Conservation (phyloP, 1,140 invertebrate species). For the Luehdorfia chinensis region DNA sequence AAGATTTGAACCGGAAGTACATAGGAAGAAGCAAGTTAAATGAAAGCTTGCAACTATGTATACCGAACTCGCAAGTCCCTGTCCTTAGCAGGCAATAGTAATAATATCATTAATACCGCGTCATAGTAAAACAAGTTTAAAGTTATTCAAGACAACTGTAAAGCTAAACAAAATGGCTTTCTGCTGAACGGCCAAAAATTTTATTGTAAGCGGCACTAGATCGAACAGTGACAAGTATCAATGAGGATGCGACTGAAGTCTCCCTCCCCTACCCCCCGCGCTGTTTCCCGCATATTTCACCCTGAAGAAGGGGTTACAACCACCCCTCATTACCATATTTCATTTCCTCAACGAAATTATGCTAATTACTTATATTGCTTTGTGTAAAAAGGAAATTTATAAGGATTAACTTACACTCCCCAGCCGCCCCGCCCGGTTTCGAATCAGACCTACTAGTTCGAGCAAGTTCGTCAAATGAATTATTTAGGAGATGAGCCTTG, state of each 20-base stretch:
- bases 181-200: constrained; percentile 61
- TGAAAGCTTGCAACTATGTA: too few relatives aligned
- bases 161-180: constrained; percentile 59
- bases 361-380: constrained; percentile 78
- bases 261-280: constrained; percentile 34
- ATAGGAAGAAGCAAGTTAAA: too few relatives aligned
- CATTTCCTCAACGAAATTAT: constrained; percentile 78
- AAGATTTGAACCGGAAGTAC: too few relatives aligned
- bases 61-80: too few relatives aligned
- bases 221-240: constrained; percentile 68
- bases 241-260: constrained; percentile 68
- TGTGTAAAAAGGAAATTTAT: constrained; percentile 78
- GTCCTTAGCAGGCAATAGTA: too few relatives aligned
- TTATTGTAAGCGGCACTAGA: constrained; percentile 73
- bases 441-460: constrained; percentile 55
- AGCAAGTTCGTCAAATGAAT: constrained; percentile 58
- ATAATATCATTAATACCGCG: too few relatives aligned
- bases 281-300: constrained; percentile 4
- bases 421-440: constrained; percentile 36
- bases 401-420: constrained; percentile 73
- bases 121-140: too few relatives aligned
- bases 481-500: constrained; percentile 63
- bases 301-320: constrained; percentile 56
- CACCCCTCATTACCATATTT: constrained; percentile 76
- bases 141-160: too few relatives aligned